Evolutionary conservation across 2,888 invertebrate species (phyloP), one percentile per base, ranked within the genome.

Genomic region (Drymonia ruficornis): DNA sequence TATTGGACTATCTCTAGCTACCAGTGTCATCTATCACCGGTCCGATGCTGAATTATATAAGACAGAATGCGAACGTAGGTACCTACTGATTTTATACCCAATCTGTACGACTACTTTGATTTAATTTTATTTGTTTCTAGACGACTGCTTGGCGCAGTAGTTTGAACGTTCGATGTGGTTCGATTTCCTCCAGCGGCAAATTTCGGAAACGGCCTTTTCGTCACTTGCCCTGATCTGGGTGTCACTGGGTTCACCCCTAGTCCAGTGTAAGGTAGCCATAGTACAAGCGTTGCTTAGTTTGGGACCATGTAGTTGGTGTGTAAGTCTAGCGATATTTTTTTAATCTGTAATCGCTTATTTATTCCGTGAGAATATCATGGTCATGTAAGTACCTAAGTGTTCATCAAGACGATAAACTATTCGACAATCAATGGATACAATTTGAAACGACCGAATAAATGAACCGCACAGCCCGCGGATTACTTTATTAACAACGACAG

Each of bases 401-500:
- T 38, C 38, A n/a, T n/a, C 38, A 15, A 38, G 38, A 11, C 2
- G 38, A n/a, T 38, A n/a, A n/a, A n/a, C 38, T 31, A 31, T 31
- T 9, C 31, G 31, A 31, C 31, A 31, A 31, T n/a, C n/a, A n/a
- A n/a, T n/a, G n/a, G n/a, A n/a, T 36, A 36, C 6, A 36, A 13
- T 36, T 36, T 36, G 12, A 36, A n/a, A n/a, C 5, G n/a, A n/a
- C n/a, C n/a, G 36, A n/a, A 9, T 36, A 4, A 76, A 77, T 77
- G 74, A 81, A 77, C 75, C 67, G 61, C 67, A 66, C 53, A 74
- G 72, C 56, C 63, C 56, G 63, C 74, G 75, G 79, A 76, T 79
- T 71, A 75, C 76, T 81, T 83, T 82, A 82, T 82, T 83, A 86
- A 84, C 78, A 86, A 84, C 73, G 79, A 78, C 78, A 74, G 79